A percentile compares a stretch with the other conserved stretches of the same genome.
phyloP scores from a whole-genome alignment of 2,797 vertebrate genomes.

The Coendou prehensilis region DNA sequence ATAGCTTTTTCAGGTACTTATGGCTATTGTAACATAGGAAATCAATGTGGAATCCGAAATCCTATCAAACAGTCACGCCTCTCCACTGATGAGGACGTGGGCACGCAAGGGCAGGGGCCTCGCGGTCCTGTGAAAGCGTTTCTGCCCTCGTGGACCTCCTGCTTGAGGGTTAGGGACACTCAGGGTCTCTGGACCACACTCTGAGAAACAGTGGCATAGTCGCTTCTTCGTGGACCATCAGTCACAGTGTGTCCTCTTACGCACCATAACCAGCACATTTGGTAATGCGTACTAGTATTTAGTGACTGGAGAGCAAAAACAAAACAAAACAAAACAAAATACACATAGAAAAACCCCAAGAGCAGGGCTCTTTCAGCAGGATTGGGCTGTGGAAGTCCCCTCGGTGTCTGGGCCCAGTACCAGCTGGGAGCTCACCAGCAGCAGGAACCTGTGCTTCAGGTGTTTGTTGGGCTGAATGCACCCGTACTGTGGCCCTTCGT shows the following conservation, averaged over 20 bases:
- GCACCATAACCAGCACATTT: background rate
- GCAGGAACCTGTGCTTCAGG: constrained; percentile 96
- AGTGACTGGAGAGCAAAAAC: background rate
- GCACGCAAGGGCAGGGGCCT: background rate
- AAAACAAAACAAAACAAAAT: background rate
- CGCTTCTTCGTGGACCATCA: background rate
- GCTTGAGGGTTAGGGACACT: background rate
- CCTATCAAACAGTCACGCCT: background rate
- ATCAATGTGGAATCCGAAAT: background rate
- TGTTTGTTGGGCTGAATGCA: constrained; percentile 98
- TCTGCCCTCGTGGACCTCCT: background rate
- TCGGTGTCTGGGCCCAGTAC: background rate
- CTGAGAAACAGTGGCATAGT: background rate
- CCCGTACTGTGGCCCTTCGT: constrained; percentile 97
- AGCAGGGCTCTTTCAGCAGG: background rate
- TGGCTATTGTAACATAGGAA: background rate
- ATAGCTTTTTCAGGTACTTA: background rate
- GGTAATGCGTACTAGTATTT: background rate
- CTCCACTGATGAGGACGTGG: background rate
- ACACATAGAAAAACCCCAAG: background rate
- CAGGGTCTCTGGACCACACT: background rate
- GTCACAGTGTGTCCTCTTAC: background rate
- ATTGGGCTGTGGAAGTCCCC: background rate
- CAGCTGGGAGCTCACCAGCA: constrained; percentile 91
- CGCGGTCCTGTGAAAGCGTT: background rate